Conservation (phyloP, 1,140 invertebrate species). For the Bombus breviceps region DNA sequence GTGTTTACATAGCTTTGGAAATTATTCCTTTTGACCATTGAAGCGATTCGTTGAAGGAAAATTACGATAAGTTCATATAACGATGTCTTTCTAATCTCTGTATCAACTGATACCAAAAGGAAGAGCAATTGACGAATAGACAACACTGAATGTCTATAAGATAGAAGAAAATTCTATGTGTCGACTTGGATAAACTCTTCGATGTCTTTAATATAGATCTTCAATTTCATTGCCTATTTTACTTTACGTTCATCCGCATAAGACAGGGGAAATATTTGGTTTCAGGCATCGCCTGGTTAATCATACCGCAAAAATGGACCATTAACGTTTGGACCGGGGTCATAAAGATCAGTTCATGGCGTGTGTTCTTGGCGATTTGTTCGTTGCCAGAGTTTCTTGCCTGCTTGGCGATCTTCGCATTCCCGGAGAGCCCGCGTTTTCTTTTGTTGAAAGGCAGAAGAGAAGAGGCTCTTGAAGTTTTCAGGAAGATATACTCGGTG, state of each 20-base stretch:
- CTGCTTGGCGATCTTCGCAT: conserved; percentile 83
- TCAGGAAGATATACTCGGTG: conserved; percentile 83
- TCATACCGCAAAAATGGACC: conserved; percentile 84
- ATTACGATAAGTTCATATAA: background rate
- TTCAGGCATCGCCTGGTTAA: conserved; percentile 86
- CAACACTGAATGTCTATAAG: background rate
- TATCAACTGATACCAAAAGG: background rate
- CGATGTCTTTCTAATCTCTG: too few species aligned
- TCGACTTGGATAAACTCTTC: too few species aligned
- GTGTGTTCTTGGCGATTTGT: conserved; percentile 86
- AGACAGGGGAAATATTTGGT: background rate
- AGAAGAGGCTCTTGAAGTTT: conserved; percentile 83
- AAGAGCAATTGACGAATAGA: background rate
- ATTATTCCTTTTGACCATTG: background rate
- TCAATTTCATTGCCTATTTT: background rate
- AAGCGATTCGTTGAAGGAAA: background rate
- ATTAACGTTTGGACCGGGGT: conserved; percentile 70
- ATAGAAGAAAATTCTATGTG: background rate
- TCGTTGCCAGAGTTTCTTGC: conserved; percentile 85
- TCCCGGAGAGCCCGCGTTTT: conserved; percentile 90
- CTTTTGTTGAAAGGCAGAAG: conserved; percentile 83
- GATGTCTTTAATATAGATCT: background rate
- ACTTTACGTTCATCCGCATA: background rate
- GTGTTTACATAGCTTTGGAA: background rate
- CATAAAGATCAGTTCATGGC: conserved; percentile 85